phyloP scores from a whole-genome alignment of 1,140 invertebrate genomes.

The Odontomachus brunneus region DNA sequence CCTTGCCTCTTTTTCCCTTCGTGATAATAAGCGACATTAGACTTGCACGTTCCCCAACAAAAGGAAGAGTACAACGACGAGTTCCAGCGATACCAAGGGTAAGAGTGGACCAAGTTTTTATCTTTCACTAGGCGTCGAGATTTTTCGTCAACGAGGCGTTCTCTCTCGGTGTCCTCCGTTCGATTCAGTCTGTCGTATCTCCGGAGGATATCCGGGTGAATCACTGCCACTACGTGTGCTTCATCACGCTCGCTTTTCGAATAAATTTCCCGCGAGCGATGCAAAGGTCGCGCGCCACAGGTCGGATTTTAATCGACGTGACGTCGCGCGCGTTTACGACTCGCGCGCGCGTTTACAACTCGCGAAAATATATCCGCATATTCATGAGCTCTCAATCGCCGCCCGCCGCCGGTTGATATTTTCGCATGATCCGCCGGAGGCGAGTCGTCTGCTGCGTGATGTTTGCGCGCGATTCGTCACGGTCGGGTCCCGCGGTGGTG shows the following conservation, averaged over 20 bases:
- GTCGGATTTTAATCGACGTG: too few species aligned
- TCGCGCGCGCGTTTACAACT: too few species aligned
- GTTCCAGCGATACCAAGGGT: too few species aligned
- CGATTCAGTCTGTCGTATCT: constrained; percentile 12
- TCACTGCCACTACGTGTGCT: not conserved
- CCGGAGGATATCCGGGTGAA: constrained; percentile 6
- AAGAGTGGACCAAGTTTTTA: too few species aligned
- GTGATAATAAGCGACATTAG: not conserved
- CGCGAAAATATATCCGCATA: too few species aligned
- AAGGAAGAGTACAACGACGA: not conserved
- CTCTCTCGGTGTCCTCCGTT: not conserved
- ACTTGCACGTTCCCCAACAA: not conserved
- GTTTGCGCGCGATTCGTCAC: constrained; percentile 25
- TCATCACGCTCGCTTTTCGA: not conserved
- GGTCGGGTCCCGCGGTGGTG: not conserved
- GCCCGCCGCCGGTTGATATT: too few species aligned
- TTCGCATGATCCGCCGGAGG: too few species aligned
- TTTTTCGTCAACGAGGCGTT: not conserved
- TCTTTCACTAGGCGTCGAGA: too few species aligned
- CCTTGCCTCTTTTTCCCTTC: too few species aligned
- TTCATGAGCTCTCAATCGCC: too few species aligned
- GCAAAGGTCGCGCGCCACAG: not conserved
- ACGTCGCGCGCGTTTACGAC: too few species aligned
- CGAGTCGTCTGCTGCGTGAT: not conserved
- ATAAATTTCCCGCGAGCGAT: constrained; percentile 17